Evolutionary conservation across 2,888 invertebrate species (phyloP), one percentile per base, ranked within the genome.

Genomic region (Ceraclea dissimilis): DNA sequence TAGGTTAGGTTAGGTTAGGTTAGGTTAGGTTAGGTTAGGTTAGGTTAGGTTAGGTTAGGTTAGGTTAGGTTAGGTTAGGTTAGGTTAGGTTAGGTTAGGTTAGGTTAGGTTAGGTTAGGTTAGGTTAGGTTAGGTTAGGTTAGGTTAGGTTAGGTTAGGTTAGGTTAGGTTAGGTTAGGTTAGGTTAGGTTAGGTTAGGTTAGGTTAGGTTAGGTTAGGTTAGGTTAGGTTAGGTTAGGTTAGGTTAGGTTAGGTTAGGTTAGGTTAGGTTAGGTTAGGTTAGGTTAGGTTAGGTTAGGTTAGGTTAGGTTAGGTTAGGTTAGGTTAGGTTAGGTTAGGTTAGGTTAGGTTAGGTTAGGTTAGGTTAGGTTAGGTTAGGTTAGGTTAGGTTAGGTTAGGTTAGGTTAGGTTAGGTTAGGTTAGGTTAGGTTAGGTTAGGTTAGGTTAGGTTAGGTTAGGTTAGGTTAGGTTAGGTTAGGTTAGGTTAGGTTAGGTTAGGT

Each of bases 21-120:
- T n/a, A n/a, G n/a, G n/a, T n/a, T n/a, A n/a, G n/a, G n/a, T n/a
- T n/a, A n/a, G n/a, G n/a, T n/a, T n/a, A n/a, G n/a, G n/a, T n/a
- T n/a, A n/a, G n/a, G n/a, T n/a, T n/a, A n/a, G n/a, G n/a, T n/a
- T n/a, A n/a, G n/a, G n/a, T n/a, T n/a, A n/a, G n/a, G n/a, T n/a
- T n/a, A n/a, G n/a, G n/a, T n/a, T n/a, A n/a, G n/a, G n/a, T n/a
- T n/a, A n/a, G n/a, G n/a, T n/a, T n/a, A n/a, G 11, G 19, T 17
- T 48, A 18, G 20, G 48, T 48, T 48, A 48, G 48, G 48, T 48
- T 48, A 48, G 48, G 48, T 48, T 48, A 48, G 48, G 48, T 48
- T 48, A 48, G 48, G 48, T 48, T 48, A 48, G 48, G 48, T 48
- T 48, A 48, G 48, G 48, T 48, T 48, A 48, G 48, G 48, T 48